Evolutionary conservation across 2,888 invertebrate genomes (phyloP).

Genomic region (Acrobasis consociella): DNA sequence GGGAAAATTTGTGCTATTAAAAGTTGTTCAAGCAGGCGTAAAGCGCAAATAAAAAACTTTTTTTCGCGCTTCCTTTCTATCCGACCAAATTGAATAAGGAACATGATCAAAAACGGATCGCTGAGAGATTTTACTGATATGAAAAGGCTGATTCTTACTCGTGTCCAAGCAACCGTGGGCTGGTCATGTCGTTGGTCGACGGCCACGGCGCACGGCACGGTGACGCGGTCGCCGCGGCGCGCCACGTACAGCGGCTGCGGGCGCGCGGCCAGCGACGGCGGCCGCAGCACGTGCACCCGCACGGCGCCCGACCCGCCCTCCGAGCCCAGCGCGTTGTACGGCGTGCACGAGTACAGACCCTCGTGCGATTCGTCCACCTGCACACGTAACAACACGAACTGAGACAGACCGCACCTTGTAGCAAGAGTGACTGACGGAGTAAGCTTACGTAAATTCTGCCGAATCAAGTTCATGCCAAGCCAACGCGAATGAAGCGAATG

Average conservation of each 20-base stretch:
- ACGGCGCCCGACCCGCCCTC: constrained; percentile 93
- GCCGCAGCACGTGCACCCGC: constrained; percentile 91
- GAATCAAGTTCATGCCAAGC: too few relatives aligned
- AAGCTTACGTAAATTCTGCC: too few relatives aligned
- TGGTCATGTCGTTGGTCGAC: constrained; percentile 72
- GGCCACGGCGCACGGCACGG: constrained; percentile 91
- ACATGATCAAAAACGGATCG: too few relatives aligned
- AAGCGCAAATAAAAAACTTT: too few relatives aligned
- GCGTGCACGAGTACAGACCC: constrained; percentile 95
- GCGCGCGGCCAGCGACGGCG: constrained; percentile 90
- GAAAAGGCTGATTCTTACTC: constrained; percentile 37
- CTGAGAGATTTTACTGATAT: too few relatives aligned
- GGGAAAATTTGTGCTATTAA: too few relatives aligned
- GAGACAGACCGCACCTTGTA: too few relatives aligned
- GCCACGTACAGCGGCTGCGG: constrained; percentile 93
- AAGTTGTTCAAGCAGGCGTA: too few relatives aligned
- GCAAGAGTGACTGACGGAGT: too few relatives aligned
- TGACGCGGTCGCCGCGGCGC: constrained; percentile 90
- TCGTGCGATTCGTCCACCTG: constrained; percentile 92
- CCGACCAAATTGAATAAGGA: too few relatives aligned
- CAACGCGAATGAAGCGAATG: too few relatives aligned
- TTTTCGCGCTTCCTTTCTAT: too few relatives aligned
- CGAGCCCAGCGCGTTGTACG: constrained; percentile 94
- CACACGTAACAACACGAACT: background rate
- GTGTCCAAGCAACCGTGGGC: constrained; percentile 47